Evolutionary conservation across 2,797 vertebrate genomes (phyloP), one percentile per base, ranked within the genome.

Genomic region (Ibycter americanus): DNA sequence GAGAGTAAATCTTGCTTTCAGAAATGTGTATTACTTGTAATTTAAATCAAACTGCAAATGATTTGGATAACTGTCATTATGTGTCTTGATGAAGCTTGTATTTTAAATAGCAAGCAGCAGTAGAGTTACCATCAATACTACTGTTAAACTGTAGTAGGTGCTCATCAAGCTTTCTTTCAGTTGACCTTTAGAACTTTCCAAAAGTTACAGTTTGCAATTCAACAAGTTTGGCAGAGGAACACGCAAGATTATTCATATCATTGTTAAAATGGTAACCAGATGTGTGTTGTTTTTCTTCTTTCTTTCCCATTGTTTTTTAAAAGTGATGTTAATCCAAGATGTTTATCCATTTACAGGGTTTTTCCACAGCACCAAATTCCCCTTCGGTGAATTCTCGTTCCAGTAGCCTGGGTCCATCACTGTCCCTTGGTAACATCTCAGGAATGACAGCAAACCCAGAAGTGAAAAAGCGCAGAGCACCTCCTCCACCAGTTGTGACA

Each of bases 391-490:
- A 98, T 58, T 97, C 98, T 49, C 98, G 98, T 40, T 98, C 99
- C 56, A 68, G 94, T 95, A 98, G 96, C 29, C 93, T 99, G 96
- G 99, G 98, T 42, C 98, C 99, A 40, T 99, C 99, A 34, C 98
- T 99, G 76, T 99, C 99, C 0, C 98, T 99, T 78, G 98, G 98
- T 95, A 99, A 98, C 97, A 97, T 99, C 97, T 98, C 98, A 10
- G 98, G 98, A 90, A 96, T 98, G 93, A 97, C 98, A 5, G 97
- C 98, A 78, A 99, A 98, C 61, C 95, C 97, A n/a, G 98, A 99
- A 78, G 95, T 98, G 76, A 99, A 99, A 91, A 99, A 99, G 94
- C 98, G 99, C 44, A 98, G 98, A 62, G 99, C 99, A 18, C 99
- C 99, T 15, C 98, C 97, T 58, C 99, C 99, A 8, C 99, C 99